Base-by-base conservation (phyloP, 1,140 invertebrate genomes). In the Penaeus japonicus region DNA sequence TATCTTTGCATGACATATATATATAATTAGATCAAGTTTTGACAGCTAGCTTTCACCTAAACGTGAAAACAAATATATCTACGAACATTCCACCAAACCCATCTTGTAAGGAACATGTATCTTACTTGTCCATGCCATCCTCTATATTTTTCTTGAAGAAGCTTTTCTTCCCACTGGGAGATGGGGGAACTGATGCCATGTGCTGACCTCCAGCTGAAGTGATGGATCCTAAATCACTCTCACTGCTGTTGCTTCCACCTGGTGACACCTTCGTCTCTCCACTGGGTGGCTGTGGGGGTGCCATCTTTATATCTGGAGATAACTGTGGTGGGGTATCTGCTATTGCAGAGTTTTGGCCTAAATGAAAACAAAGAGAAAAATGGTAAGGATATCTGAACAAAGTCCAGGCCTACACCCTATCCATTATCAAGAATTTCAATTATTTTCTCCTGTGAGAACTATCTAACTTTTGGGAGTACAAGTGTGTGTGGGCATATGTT, bases 91-190 rank as follows among this genome's bases (percentile, higher is more conserved):
- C 15, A 12, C 47, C 47, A 47, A 47, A 47, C 47, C 47, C 10
- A 12, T 47, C 10, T 47, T 47, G 47, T 7, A 47, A 47, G 15
- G 47, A 27, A 78, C 10, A 77, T 20, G 59, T 30, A 73, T 92
- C 93, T 92, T 94, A 98, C 97, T 95, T 97, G 92, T 98, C 97
- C 94, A 98, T 96, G 91, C 97, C 97, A 94, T 98, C 97, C 87
- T 94, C 90, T 85, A 96, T 95, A 91, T 96, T 96, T 91, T 98
- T 97, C 92, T 98, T 98, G 90, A 97, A 97, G 89, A 97, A 96
- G 90, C 94, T 95, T 92, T 96, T 96, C 91, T 96, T 96, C 17
- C 94, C 91, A n/a, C 94, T 94, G 22, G 94, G 94, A 4, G 94
- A 94, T 20, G 95, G 93, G 87, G 93, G 93, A 81, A 92, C 90